Evolutionary conservation across 2,113 vertebrate species (phyloP).

Genomic region (Panthera uncia): DNA sequence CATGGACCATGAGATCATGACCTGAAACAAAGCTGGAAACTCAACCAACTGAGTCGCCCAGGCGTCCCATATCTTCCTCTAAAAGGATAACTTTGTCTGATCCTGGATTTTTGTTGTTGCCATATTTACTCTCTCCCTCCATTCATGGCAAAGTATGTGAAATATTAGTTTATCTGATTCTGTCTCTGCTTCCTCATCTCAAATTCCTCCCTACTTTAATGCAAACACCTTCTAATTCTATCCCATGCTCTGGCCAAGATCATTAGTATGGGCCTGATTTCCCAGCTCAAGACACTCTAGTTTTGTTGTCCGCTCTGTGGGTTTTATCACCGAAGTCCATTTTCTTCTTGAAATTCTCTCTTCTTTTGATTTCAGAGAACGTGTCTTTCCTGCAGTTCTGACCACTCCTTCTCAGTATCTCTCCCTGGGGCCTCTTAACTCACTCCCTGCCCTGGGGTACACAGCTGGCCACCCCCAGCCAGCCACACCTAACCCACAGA

Average conservation of each 20-base stretch:
- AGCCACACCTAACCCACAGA: not conserved
- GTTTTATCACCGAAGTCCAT: not conserved
- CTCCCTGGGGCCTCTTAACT: not conserved
- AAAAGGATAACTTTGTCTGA: not conserved
- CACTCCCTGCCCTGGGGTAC: not conserved
- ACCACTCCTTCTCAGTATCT: not conserved
- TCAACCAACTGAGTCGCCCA: too few relatives aligned
- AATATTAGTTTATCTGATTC: not conserved
- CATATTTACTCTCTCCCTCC: not conserved
- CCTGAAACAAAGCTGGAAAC: too few relatives aligned
- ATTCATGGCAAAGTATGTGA: not conserved
- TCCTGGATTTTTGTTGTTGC: not conserved
- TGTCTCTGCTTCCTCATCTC: not conserved
- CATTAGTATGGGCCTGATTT: not conserved
- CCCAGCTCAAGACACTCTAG: not conserved
- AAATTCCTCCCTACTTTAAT: not conserved
- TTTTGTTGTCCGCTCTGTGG: not conserved
- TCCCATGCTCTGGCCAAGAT: not conserved
- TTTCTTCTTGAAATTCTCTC: constrained; percentile 20
- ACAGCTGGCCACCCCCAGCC: not conserved
- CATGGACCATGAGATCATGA: too few relatives aligned
- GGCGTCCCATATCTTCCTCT: not conserved
- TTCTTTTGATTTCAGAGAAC: constrained; percentile 1
- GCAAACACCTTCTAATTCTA: not conserved
- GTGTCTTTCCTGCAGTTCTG: not conserved